phyloP scores from a whole-genome alignment of 2,113 vertebrate genomes.

The Pholis gunnellus region DNA sequence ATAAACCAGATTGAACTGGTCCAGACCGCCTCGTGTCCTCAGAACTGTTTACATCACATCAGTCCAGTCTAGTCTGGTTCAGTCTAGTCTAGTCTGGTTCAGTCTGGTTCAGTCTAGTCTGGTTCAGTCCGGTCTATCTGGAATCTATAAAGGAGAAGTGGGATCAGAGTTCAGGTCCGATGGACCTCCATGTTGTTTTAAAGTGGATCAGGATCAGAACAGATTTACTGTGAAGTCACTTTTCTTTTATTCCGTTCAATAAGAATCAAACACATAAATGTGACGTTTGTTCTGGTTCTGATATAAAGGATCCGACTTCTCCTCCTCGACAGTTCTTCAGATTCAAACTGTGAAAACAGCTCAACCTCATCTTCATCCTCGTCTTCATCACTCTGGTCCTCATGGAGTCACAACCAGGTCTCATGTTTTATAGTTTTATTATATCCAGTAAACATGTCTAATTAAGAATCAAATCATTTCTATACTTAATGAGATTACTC shows the following conservation, averaged over 20 bases:
- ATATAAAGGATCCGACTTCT: conserved; percentile 20
- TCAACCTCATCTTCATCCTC: conserved; percentile 57
- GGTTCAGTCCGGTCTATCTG: neutral
- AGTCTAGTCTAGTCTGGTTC: neutral
- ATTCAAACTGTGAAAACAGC: conserved; percentile 73
- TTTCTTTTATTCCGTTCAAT: neutral
- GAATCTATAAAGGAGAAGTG: conserved; percentile 24
- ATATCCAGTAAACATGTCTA: conserved; percentile 56
- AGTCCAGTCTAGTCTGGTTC: neutral
- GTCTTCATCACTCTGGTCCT: conserved; percentile 25
- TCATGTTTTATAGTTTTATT: conserved; percentile 36
- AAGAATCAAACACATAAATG: neutral
- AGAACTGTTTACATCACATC: neutral
- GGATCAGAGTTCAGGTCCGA: conserved; percentile 8
- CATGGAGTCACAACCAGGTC: neutral
- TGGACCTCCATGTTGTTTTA: neutral
- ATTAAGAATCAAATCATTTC: conserved; percentile 57
- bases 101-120: neutral
- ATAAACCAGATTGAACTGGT: neutral
- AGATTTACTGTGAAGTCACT: neutral
- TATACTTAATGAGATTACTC: conserved; percentile 61
- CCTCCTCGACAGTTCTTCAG: conserved; percentile 13
- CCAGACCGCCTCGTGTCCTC: neutral
- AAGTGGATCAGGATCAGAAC: neutral
- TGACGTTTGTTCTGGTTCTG: neutral